A percentile compares a stretch with the other conserved stretches of the same genome.
Evolutionary conservation across 1,140 invertebrate species (phyloP).

Genomic region (Tetranychus urticae): DNA sequence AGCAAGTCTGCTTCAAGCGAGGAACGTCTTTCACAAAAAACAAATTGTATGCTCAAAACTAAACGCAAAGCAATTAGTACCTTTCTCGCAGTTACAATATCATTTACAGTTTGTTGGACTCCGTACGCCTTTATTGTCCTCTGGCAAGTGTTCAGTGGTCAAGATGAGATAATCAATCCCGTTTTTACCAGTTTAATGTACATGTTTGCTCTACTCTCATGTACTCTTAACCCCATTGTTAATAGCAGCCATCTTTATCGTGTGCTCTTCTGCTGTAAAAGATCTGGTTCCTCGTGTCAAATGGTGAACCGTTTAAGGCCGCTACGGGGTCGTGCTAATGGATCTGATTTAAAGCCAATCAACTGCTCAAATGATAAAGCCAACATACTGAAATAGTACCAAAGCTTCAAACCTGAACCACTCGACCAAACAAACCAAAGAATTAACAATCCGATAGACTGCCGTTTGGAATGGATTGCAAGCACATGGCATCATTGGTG

Average conservation of each 20-base stretch:
- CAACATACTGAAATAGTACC: too few relatives aligned
- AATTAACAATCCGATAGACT: too few relatives aligned
- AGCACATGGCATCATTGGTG: too few relatives aligned
- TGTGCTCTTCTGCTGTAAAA: not conserved
- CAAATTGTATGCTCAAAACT: not conserved
- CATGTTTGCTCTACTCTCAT: not conserved
- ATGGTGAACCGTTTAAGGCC: not conserved
- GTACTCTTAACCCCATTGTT: not conserved
- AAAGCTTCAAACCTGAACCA: too few relatives aligned
- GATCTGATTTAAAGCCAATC: not conserved
- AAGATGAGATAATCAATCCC: not conserved
- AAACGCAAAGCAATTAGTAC: not conserved
- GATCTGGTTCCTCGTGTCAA: not conserved
- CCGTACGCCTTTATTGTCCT: not conserved
- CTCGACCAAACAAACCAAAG: too few relatives aligned
- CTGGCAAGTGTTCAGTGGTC: not conserved
- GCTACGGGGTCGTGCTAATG: not conserved
- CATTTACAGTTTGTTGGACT: not conserved
- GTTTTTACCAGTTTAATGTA: not conserved
- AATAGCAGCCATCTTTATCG: not conserved
- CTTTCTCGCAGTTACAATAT: not conserved
- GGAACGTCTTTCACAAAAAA: not conserved
- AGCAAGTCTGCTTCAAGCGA: not conserved
- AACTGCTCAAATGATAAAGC: not conserved
- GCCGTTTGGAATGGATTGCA: too few relatives aligned